Conservation (phyloP, 1,140 invertebrate genomes). For the Calephelis nemesis region DNA sequence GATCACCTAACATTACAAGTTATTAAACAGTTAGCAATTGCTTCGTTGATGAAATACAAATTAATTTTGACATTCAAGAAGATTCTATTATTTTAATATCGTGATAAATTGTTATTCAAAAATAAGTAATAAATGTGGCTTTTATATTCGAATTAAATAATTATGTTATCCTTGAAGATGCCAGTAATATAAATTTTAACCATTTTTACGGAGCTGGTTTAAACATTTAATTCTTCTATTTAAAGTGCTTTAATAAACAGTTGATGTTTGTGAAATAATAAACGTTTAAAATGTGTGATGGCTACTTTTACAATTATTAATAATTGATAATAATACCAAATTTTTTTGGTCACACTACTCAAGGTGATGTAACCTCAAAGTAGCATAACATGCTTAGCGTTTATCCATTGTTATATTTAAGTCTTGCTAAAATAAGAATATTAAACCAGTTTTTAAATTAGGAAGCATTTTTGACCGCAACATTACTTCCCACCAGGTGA, state of each 20-base stretch:
- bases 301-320: no score
- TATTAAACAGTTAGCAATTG: constrained; percentile 14
- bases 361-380: no score
- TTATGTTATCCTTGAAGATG: not conserved
- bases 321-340: no score
- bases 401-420: no score
- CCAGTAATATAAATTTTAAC: not conserved
- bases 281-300: no score
- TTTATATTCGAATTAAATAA: constrained; percentile 16
- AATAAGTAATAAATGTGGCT: constrained; percentile 1
- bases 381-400: no score
- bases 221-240: not conserved
- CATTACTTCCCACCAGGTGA: no score
- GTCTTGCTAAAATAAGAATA: no score
- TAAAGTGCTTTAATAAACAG: not conserved
- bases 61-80: constrained; percentile 12
- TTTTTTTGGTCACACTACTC: no score
- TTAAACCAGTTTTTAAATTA: no score
- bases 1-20: not conserved
- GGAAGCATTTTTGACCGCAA: no score
- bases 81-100: constrained; percentile 11
- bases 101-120: constrained; percentile 5
- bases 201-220: not conserved
- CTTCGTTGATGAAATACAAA: constrained; percentile 2
- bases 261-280: not conserved